Evolutionary conservation across 2,113 vertebrate species (phyloP), one percentile per base, ranked within the genome.

Genomic region (Platichthys flesus): DNA sequence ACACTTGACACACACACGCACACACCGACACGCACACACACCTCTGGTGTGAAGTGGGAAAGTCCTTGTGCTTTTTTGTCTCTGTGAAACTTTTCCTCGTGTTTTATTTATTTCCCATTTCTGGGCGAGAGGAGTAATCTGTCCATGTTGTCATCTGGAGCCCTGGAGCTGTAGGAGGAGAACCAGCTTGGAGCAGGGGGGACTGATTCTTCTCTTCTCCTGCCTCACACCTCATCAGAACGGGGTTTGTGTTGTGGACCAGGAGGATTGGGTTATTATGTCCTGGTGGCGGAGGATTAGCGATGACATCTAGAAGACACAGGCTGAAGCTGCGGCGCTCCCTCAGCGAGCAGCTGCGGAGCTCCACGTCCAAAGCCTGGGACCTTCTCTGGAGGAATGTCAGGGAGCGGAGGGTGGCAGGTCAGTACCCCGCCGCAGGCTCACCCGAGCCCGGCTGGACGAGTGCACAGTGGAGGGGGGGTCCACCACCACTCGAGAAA

Each of bases 361-460:
- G 94, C 93, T 97, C 96, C 92, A 96, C 96, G 18, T 94, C 94
- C 93, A 95, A 95, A 95, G 97, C 97, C 83, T 97, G 97, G 97
- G 96, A 95, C 80, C 88, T 96, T 85, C 95, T 98, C 66, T 97
- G 97, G 97, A 97, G 73, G 76, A 97, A 94, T 79, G 94, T 97
- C 86, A 92, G 97, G 4, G 96, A 97, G 90, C 91, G 95, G 79
- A 94, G 96, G n/a, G 94, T 97, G 85, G 95, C 97, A 98, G 97
- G 97, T 98, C 93, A 93, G 97, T 96, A 73, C 18, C 51, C 51
- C 20, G 51, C 51, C 20, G 51, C 51, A 54, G 13, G 20, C 18
- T 9, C 51, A n/a, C 51, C 51, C 0, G 7, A n/a, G 51, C 58
- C 58, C 26, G 28, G 28, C 28, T 28, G 31, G 12, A 61, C 16